Percentiles rank a stretch among this genome's conserved stretches.
Conservation (phyloP, 2,888 invertebrate species). For the Hypselothyrea guttata region DNA sequence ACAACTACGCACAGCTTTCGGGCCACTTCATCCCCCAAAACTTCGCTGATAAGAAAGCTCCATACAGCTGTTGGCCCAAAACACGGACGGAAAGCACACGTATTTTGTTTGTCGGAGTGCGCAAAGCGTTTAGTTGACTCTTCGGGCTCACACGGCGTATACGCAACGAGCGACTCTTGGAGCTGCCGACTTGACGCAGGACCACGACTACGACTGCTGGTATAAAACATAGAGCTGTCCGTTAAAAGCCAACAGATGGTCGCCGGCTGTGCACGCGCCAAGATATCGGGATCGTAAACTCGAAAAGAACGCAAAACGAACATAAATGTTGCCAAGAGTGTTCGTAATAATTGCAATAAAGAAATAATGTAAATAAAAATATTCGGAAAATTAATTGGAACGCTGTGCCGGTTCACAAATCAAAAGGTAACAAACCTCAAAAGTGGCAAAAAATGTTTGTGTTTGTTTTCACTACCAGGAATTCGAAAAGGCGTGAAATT, state of each 20-base stretch:
- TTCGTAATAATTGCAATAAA: not conserved
- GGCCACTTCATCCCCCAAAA: slow-evolving; percentile 48
- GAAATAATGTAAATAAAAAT: slow-evolving; percentile 19
- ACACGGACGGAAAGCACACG: slow-evolving; percentile 54
- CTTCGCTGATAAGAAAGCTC: slow-evolving; percentile 67
- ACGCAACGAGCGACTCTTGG: slow-evolving; percentile 50
- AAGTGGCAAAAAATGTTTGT: slow-evolving; percentile 48
- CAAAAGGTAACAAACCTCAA: slow-evolving; percentile 39
- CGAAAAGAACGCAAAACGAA: slow-evolving; percentile 16
- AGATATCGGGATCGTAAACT: slow-evolving; percentile 62
- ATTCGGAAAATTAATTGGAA: slow-evolving; percentile 27
- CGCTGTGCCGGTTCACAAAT: slow-evolving; percentile 31
- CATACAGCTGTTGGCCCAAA: slow-evolving; percentile 60
- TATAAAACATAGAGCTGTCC: slow-evolving; percentile 55
- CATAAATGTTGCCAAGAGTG: slow-evolving; percentile 24
- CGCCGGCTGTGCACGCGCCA: slow-evolving; percentile 61
- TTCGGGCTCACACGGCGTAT: slow-evolving; percentile 63
- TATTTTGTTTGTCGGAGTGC: slow-evolving; percentile 29
- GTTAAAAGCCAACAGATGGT: slow-evolving; percentile 71
- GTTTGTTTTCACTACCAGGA: slow-evolving; percentile 57
- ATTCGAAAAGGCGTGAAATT: slow-evolving; percentile 56
- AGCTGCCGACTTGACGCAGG: slow-evolving; percentile 5
- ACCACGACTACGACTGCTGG: slow-evolving; percentile 34
- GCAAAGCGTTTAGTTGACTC: slow-evolving; percentile 58
- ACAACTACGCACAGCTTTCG: slow-evolving; percentile 38